These are phyloP conservation scores for Tamandua tetradactyla DNA, from an alignment of 2,797 vertebrate species.

Conservation along the genomic window DNA sequence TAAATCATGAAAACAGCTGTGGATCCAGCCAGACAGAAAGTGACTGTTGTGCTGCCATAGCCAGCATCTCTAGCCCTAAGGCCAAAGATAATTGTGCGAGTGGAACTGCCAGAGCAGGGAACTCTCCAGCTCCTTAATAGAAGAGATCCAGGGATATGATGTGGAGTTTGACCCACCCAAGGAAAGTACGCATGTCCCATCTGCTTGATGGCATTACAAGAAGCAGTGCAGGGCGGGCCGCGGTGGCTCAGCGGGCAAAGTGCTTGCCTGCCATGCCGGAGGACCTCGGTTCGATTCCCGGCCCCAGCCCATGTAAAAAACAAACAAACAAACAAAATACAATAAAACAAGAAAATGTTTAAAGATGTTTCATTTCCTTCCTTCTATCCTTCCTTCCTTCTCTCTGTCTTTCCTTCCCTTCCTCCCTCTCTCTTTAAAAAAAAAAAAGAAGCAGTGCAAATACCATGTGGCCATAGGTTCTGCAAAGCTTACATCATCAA, in stretches of 20 bases:
- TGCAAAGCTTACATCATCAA: conserved; percentile 97
- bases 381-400: too few relatives aligned
- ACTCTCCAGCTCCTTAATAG: conserved; percentile 77
- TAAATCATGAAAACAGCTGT: too few relatives aligned
- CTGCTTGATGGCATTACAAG: conserved; percentile 97
- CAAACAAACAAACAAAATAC: too few relatives aligned
- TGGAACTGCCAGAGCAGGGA: background rate
- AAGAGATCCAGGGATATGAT: conserved; percentile 94
- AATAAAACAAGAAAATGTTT: too few relatives aligned
- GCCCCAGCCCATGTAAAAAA: too few relatives aligned
- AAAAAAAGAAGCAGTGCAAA: conserved; percentile 97
- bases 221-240: conserved; percentile 97
- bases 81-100: conserved; percentile 83
- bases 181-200: conserved; percentile 98
- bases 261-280: too few relatives aligned
- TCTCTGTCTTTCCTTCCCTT: too few relatives aligned
- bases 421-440: too few relatives aligned
- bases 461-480: conserved; percentile 96
- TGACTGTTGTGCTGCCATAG: conserved; percentile 85
- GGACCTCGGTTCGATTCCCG: too few relatives aligned
- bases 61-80: conserved; percentile 75
- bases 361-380: too few relatives aligned
- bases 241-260: too few relatives aligned
- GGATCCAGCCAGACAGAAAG: conserved; percentile 65
- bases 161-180: conserved; percentile 97